These are phyloP conservation scores for Halictus quadricinctus DNA, from an alignment of 2,888 invertebrate species.

Conservation along the genomic window DNA sequence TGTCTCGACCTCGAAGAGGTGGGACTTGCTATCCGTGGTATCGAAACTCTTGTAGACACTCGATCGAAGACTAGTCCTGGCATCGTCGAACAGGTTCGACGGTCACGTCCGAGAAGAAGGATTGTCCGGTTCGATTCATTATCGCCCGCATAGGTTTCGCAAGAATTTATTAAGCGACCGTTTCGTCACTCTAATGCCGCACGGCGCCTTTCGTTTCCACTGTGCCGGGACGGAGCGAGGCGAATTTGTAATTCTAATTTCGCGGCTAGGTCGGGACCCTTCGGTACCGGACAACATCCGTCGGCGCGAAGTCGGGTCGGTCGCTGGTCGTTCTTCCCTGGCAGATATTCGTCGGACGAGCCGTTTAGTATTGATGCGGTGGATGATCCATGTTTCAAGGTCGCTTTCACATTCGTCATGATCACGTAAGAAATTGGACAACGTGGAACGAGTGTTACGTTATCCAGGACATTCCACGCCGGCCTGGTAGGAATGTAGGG, in stretches of 20 bases:
- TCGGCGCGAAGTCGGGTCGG: neutral
- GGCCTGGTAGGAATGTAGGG: conserved; percentile 39
- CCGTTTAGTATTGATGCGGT: conserved; percentile 52
- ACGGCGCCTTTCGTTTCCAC: conserved; percentile 1
- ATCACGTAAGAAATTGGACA: conserved; percentile 68
- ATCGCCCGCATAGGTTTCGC: conserved; percentile 11
- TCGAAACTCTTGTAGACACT: neutral
- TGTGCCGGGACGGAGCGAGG: neutral
- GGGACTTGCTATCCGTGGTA: neutral
- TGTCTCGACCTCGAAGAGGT: neutral
- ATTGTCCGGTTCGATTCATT: conserved; percentile 1
- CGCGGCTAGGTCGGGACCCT: neutral
- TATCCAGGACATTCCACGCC: conserved; percentile 56
- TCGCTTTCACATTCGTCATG: conserved; percentile 69
- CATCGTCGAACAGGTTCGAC: neutral
- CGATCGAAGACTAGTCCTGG: neutral
- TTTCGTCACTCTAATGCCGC: conserved; percentile 26
- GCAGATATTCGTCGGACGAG: conserved; percentile 26
- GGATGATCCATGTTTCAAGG: conserved; percentile 68
- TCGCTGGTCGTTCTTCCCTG: neutral
- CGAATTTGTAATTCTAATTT: conserved; percentile 29
- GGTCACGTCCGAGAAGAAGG: neutral
- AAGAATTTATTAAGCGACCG: conserved; percentile 13
- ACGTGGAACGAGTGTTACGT: conserved; percentile 60
- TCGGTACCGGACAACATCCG: neutral